Conservation (phyloP, 1,140 invertebrate species). For the Andrena cerasifolii region DNA sequence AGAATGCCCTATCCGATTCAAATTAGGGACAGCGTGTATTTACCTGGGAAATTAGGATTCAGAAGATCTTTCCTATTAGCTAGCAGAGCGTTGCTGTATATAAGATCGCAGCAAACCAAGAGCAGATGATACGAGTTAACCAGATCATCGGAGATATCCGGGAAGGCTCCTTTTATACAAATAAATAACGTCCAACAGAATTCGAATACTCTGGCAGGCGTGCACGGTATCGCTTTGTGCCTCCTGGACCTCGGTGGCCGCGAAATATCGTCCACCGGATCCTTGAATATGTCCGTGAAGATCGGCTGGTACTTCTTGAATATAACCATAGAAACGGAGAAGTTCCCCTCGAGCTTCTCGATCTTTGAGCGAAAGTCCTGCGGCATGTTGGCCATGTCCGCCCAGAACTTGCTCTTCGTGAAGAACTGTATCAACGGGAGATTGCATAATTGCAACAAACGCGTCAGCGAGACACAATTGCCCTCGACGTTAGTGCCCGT, state of each 20-base stretch:
- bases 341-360: slow-evolving; percentile 93
- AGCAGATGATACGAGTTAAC: slow-evolving; percentile 97
- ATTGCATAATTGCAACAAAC: slow-evolving; percentile 93
- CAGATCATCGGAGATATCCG: slow-evolving; percentile 93
- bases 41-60: slow-evolving; percentile 92
- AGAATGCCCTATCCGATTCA: not conserved
- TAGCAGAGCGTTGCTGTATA: slow-evolving; percentile 93
- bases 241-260: slow-evolving; percentile 84
- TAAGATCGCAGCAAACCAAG: slow-evolving; percentile 94
- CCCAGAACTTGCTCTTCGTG: slow-evolving; percentile 97
- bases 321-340: slow-evolving; percentile 96
- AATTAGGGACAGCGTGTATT: slow-evolving; percentile 49
- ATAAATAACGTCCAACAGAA: slow-evolving; percentile 97
- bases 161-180: slow-evolving; percentile 93
- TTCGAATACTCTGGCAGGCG: slow-evolving; percentile 92
- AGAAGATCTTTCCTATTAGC: slow-evolving; percentile 92
- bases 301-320: slow-evolving; percentile 97
- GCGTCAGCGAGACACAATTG: slow-evolving; percentile 95
- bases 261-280: slow-evolving; percentile 84
- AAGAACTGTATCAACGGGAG: slow-evolving; percentile 97
- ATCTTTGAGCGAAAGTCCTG: slow-evolving; percentile 93
- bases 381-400: slow-evolving; percentile 95
- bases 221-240: slow-evolving; percentile 89
- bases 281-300: slow-evolving; percentile 91
- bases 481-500: slow-evolving; percentile 89